These are phyloP conservation scores for Pygathrix nemaeus DNA, from an alignment of 2,113 vertebrate species.

Conservation along the genomic window DNA sequence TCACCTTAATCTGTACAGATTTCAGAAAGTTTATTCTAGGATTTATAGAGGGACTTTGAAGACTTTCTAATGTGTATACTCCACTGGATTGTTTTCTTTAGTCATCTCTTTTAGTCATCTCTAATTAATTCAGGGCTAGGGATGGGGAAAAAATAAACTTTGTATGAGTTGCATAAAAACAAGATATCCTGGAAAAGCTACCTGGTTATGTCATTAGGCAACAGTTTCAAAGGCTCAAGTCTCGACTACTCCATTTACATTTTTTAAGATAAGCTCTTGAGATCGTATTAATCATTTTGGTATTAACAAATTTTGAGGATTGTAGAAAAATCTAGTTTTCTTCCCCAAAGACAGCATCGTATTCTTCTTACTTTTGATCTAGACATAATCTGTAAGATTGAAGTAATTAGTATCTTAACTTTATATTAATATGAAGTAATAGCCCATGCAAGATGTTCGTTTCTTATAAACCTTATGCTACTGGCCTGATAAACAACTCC, in stretches of 20 bases:
- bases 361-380: background rate
- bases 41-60: background rate
- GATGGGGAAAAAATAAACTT: background rate
- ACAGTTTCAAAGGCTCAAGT: constrained; percentile 10
- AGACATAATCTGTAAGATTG: background rate
- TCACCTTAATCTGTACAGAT: background rate
- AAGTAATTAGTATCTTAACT: background rate
- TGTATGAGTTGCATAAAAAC: background rate
- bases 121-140: background rate
- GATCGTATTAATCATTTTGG: background rate
- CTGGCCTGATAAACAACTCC: background rate
- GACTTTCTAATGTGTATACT: background rate
- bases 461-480: background rate
- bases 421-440: background rate
- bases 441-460: background rate
- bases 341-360: background rate
- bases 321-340: constrained; percentile 38
- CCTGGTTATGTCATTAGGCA: background rate
- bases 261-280: background rate
- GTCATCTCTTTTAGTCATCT: background rate
- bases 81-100: background rate
- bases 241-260: background rate
- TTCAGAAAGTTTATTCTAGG: background rate
- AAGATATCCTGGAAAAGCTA: background rate
- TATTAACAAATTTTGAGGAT: background rate